phyloP scores from a whole-genome alignment of 2,888 invertebrate genomes.

The Clitarchus hookeri region DNA sequence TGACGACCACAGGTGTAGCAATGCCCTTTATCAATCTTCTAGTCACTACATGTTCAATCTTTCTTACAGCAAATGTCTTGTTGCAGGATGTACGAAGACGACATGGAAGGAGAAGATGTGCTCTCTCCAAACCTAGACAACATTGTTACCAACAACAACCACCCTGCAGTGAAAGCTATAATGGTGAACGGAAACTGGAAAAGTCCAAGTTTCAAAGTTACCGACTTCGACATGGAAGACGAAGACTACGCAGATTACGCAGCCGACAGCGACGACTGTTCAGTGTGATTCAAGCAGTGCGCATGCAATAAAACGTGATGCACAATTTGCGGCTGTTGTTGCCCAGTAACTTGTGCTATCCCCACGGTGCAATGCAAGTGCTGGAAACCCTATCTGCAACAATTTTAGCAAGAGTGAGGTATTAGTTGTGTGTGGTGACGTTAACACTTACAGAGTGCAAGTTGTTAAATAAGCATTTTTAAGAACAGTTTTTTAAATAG shows the following conservation, averaged over 20 bases:
- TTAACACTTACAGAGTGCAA: background rate
- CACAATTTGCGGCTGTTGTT: background rate
- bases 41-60: no score
- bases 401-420: background rate
- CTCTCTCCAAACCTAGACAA: constrained; percentile 71
- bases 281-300: constrained; percentile 35
- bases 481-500: background rate
- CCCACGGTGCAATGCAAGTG: background rate
- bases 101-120: constrained; percentile 67
- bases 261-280: constrained; percentile 46
- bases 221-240: constrained; percentile 43
- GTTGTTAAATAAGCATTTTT: background rate
- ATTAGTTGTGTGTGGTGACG: constrained; percentile 3
- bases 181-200: constrained; percentile 31
- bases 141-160: constrained; percentile 52
- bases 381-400: background rate
- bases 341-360: background rate
- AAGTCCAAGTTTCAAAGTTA: constrained; percentile 39
- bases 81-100: constrained; percentile 69
- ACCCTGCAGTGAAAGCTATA: background rate
- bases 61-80: constrained; percentile 34
- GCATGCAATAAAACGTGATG: no score
- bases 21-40: no score
- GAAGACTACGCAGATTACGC: constrained; percentile 47
- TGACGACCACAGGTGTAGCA: no score